Evolutionary conservation across 2,888 invertebrate genomes (phyloP), one percentile per base, ranked within the genome.

Genomic region (Acleris sparsana): DNA sequence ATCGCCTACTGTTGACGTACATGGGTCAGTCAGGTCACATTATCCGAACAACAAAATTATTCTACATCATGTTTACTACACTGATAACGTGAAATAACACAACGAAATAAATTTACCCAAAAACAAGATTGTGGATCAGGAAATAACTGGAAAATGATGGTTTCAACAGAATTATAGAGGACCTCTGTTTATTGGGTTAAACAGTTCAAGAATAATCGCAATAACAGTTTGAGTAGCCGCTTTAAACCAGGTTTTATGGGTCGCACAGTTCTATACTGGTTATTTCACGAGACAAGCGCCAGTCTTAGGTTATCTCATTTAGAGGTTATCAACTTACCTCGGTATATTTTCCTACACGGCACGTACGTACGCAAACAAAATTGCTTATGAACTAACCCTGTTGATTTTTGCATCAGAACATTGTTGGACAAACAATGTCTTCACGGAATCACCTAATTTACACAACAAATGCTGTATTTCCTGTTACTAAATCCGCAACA

Each of bases 1-100:
- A 92, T 92, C 84, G 78, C 88, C 82, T 92, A 91, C 90, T 90
- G 91, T 88, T 87, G 88, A 90, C 79, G 86, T 85, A 88, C 83
- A 89, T 70, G 84, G 88, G 84, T 89, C 86, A 88, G 87, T 65
- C 85, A 88, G 90, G 84, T 90, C 85, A 83, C 70, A 69, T 70
- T 66, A 73, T 73, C 73, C 73, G 69, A 74, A 80, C 74, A 80
- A 74, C 73, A 80, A 73, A 70, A 69, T 71, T 67, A 64, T 63
- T 62, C 55, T 56, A 66, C 61, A 70, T 56, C 68, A 56, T 68
- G 63, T 69, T 70, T 67, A 70, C 63, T 59, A 72, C 57, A 64
- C 63, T 62, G 66, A 74, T 66, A 62, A 65, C 57, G 44, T 49
- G 53, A 63, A 72, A 62, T 67, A 63, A 49, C 62, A 58, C 62